Percentiles rank a stretch among this genome's conserved stretches.
Evolutionary conservation across 2,888 invertebrate species (phyloP).

Genomic region (Trichopoda pennipes): DNA sequence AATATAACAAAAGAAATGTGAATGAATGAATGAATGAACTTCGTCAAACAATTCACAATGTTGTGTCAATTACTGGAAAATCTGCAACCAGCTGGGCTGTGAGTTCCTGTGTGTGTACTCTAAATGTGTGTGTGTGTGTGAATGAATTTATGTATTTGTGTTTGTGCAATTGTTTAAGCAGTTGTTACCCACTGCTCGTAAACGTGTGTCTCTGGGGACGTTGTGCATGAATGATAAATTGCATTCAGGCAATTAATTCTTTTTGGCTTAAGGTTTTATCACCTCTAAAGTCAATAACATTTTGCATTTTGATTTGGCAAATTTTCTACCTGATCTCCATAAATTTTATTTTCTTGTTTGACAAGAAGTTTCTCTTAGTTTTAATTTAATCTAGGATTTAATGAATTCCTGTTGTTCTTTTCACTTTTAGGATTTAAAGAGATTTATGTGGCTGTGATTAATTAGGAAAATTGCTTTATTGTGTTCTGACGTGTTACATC

Average conservation of each 20-base stretch:
- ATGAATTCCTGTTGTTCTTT: slow-evolving; percentile 60
- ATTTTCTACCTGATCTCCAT: slow-evolving; percentile 43
- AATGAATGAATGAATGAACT: slow-evolving; percentile 9
- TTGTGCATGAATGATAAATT: slow-evolving; percentile 53
- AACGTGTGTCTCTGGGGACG: slow-evolving; percentile 57
- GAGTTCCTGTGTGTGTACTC: neutral
- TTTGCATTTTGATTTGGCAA: slow-evolving; percentile 44
- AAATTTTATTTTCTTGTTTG: slow-evolving; percentile 30
- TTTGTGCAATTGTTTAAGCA: slow-evolving; percentile 10
- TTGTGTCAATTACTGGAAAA: slow-evolving; percentile 62
- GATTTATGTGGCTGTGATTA: slow-evolving; percentile 57
- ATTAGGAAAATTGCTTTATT: slow-evolving; percentile 65
- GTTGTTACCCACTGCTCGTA: slow-evolving; percentile 21
- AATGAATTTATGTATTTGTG: slow-evolving; percentile 7
- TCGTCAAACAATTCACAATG: slow-evolving; percentile 47
- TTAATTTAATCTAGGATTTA: slow-evolving; percentile 52
- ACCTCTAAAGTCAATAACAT: slow-evolving; percentile 66
- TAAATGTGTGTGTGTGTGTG: neutral
- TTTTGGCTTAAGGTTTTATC: slow-evolving; percentile 60
- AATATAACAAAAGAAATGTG: slow-evolving; percentile 20
- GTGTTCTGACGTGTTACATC: slow-evolving; percentile 39
- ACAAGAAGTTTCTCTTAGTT: neutral
- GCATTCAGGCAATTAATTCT: slow-evolving; percentile 65
- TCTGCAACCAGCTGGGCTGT: slow-evolving; percentile 59
- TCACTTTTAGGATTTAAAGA: slow-evolving; percentile 43